A percentile compares a stretch with the other conserved stretches of the same genome.
phyloP scores from a whole-genome alignment of 2,888 invertebrate species.

The Polylopha cassiicola region DNA sequence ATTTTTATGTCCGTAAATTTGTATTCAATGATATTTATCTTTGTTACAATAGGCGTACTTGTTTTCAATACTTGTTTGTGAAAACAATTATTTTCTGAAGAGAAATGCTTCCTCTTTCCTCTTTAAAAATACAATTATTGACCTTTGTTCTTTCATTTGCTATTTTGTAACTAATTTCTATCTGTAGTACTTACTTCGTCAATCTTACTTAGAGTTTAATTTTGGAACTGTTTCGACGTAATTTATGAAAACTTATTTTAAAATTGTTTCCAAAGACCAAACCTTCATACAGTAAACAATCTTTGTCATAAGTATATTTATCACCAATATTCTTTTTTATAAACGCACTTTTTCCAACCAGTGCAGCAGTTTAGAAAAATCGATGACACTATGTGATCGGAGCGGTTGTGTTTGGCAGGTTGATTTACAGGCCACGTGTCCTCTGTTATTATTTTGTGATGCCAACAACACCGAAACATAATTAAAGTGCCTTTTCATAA shows the following conservation, averaged over 20 bases:
- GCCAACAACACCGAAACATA: conserved; percentile 8
- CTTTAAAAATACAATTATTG: neutral
- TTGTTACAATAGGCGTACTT: conserved; percentile 24
- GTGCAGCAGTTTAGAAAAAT: conserved; percentile 1
- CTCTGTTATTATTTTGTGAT: conserved; percentile 16
- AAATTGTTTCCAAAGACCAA: too few species aligned
- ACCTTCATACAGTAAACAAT: too few species aligned
- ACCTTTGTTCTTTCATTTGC: neutral
- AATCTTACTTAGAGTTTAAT: too few species aligned
- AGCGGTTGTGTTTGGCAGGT: conserved; percentile 9
- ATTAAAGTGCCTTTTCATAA: neutral
- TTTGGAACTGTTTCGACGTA: too few species aligned
- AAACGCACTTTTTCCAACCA: too few species aligned
- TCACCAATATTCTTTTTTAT: too few species aligned
- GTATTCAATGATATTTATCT: conserved; percentile 28
- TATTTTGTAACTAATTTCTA: too few species aligned
- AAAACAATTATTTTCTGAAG: conserved; percentile 29
- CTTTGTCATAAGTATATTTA: too few species aligned
- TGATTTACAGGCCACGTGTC: neutral
- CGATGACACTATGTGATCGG: conserved; percentile 8
- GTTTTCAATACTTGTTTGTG: conserved; percentile 28
- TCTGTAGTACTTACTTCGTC: too few species aligned
- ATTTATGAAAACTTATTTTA: too few species aligned
- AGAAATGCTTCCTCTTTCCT: conserved; percentile 4
- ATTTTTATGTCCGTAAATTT: conserved; percentile 29